Base-by-base conservation (phyloP, 2,797 vertebrate genomes). In the Mionectes olivaceus region DNA sequence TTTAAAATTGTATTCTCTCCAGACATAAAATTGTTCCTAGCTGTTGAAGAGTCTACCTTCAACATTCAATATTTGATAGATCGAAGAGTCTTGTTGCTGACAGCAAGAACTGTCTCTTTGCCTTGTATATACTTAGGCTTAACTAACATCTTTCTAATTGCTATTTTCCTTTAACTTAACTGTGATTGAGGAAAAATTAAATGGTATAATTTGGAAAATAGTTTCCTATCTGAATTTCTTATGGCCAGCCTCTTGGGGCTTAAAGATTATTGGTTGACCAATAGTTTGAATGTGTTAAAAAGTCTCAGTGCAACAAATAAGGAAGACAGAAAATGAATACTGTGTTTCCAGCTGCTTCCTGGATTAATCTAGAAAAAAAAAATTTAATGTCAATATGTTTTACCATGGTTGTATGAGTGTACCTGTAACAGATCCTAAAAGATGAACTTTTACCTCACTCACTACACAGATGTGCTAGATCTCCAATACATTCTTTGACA, bases 11-110 rank as follows among this genome's bases (percentile, higher is more conserved):
- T 75, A 60, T 81, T 61, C 63, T 73, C n/a, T 67, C 87, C 91
- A 35, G 76, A 74, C 57, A 77, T 76, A 92, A 96, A 95, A 96
- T 89, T 95, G 43, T n/a, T 37, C 53, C 69, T 81, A 65, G 44
- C 65, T 97, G 95, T 95, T 97, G 80, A 94, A 93, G 43, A 50
- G 39, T 41, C 44, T 96, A 27, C 65, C 49, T 89, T 96, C 49
- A 95, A 76, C n/a, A 69, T 52, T 93, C 35, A 35, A 23, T 87
- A 81, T 90, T 79, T 93, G 84, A 95, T 83, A 85, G 63, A 80
- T 86, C 56, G n/a, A 16, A 49, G 77, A 82, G 77, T 46, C 64
- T 88, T 60, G 6, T 32, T 90, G 65, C 43, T 94, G 39, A 79
- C 69, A 92, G 55, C 10, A 43, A 85, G 70, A 96, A 64, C 53